These are phyloP conservation scores for Protonemura montana DNA, from an alignment of 2,888 invertebrate genomes.

Conservation along the genomic window DNA sequence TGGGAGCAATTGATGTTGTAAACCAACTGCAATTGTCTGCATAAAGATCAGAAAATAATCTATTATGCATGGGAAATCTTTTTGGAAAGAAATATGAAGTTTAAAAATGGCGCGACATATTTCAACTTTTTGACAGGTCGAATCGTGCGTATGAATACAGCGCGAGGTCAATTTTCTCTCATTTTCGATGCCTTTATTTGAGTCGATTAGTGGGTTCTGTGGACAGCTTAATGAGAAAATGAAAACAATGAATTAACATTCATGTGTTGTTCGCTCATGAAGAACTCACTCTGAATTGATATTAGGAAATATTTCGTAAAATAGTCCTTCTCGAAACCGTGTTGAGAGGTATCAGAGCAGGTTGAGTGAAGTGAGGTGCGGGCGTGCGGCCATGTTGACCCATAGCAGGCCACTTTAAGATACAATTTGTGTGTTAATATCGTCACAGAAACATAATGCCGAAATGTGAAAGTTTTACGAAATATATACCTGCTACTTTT, in stretches of 20 bases:
- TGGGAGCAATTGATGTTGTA: too few species aligned
- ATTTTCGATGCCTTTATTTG: neutral
- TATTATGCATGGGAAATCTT: too few species aligned
- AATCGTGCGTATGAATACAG: neutral
- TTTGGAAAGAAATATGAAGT: neutral
- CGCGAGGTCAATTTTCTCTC: neutral
- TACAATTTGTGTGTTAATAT: constrained; percentile 51
- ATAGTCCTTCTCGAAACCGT: neutral
- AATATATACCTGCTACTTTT: constrained; percentile 97
- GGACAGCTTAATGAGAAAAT: neutral
- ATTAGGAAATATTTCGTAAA: neutral
- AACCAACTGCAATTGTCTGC: too few species aligned
- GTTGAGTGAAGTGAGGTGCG: constrained; percentile 23
- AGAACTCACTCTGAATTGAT: neutral
- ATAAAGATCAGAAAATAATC: too few species aligned
- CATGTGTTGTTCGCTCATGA: neutral
- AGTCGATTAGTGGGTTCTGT: neutral
- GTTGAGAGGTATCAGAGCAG: neutral
- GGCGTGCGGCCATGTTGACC: constrained; percentile 69
- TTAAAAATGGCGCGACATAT: neutral
- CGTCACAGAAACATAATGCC: constrained; percentile 72
- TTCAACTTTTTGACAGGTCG: constrained; percentile 7
- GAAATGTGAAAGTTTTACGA: constrained; percentile 96
- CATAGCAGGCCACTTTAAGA: constrained; percentile 57
- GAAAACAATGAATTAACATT: neutral